Evolutionary conservation across 2,113 vertebrate genomes (phyloP), one percentile per base, ranked within the genome.

Genomic region (Cololabis saira): DNA sequence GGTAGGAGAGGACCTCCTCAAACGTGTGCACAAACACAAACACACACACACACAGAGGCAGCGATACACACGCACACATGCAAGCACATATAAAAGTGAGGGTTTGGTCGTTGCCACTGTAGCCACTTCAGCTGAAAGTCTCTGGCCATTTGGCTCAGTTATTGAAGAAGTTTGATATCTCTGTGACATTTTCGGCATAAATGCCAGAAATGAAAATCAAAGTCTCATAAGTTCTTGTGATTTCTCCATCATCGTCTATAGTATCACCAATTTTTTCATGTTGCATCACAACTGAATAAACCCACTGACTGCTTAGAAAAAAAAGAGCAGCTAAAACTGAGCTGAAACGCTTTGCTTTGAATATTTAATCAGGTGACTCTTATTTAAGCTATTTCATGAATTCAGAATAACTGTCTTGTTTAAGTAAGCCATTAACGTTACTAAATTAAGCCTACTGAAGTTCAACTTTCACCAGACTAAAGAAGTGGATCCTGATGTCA

Each of bases 1-100:
- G 83, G 87, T 90, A 78, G 79, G 80, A 89, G 88, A 87, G 81
- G 88, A 88, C 76, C 81, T 73, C 67, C 75, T 86, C 81, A 69
- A 67, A 88, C 61, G 44, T 11, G 6, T 24, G 6, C 18, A 19
- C 50, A 67, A 53, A 75, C 24, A 69, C 27, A 75, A 60, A 53
- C 57, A 53, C 60, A 61, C 65, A 55, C 58, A 50, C 13, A 51
- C n/a, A n/a, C n/a, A n/a, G n/a, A n/a, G n/a, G n/a, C n/a, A n/a
- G n/a, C n/a, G n/a, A n/a, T n/a, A n/a, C n/a, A n/a, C 19, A 78
- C 19, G 41, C 17, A 37, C 21, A 67, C 40, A 48, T 18, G 45
- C 24, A 27, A 27, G 58, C 33, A 1, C n/a, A 45, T 54, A 48
- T n/a, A 69, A 41, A 57, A 50, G 43, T 47, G 78, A 56, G 54